Evolutionary conservation across 2,797 vertebrate genomes (phyloP).

Genomic region (Anguilla pacifica): DNA sequence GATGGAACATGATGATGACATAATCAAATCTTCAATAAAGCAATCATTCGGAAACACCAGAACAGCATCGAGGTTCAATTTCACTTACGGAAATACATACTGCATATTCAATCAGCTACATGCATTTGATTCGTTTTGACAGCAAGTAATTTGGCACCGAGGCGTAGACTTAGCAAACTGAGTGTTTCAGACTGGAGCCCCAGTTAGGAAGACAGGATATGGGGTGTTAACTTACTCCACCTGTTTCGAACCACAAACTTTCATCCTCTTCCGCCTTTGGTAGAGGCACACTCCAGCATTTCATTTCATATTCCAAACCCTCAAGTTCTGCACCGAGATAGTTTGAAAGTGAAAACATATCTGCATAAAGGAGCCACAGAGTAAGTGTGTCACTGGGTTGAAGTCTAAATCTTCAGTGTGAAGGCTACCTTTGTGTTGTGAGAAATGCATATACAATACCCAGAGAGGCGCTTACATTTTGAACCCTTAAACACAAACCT

Average conservation of each 20-base stretch:
- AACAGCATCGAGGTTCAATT: neutral
- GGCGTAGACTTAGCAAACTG: neutral
- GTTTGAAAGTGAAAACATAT: neutral
- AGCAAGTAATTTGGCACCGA: neutral
- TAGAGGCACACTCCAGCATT: neutral
- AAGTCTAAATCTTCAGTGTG: neutral
- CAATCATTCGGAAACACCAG: neutral
- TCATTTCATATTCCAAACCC: constrained; percentile 1
- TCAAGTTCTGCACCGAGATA: neutral
- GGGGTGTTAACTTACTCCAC: neutral
- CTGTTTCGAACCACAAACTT: neutral
- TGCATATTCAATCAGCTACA: neutral
- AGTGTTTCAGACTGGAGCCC: neutral
- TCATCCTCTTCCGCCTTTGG: neutral
- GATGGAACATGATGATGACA: neutral
- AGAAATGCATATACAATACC: neutral
- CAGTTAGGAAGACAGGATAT: neutral
- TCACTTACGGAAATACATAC: neutral
- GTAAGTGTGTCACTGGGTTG: neutral
- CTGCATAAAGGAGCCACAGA: neutral
- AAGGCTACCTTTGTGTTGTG: neutral
- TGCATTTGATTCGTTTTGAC: neutral
- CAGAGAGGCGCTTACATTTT: neutral
- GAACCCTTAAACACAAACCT: neutral
- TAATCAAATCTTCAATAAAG: neutral